Evolutionary conservation across 2,888 invertebrate genomes (phyloP).

Genomic region (Diachrysia chrysitis): DNA sequence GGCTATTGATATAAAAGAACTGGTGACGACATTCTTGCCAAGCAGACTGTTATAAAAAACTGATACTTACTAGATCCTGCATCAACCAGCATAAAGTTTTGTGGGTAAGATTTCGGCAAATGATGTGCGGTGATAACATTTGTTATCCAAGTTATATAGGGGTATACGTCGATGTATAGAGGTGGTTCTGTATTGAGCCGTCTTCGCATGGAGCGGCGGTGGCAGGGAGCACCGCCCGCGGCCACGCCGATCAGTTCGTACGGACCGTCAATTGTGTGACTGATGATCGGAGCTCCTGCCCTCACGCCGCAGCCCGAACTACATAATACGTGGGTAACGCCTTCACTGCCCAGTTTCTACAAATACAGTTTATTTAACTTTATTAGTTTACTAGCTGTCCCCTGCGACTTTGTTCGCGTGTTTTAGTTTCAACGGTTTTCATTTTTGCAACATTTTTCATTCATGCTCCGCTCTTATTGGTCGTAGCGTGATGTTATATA

Average conservation of each 20-base stretch:
- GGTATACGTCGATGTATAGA: slow-evolving; percentile 79
- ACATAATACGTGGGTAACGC: slow-evolving; percentile 79
- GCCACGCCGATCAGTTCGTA: slow-evolving; percentile 80
- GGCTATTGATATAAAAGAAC: no score
- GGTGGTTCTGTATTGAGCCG: slow-evolving; percentile 78
- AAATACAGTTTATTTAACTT: slow-evolving; percentile 14
- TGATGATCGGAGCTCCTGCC: slow-evolving; percentile 78
- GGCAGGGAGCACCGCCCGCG: slow-evolving; percentile 74
- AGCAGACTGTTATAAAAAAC: no score
- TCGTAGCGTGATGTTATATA: no score
- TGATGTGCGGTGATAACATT: slow-evolving; percentile 78
- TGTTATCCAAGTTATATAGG: slow-evolving; percentile 79
- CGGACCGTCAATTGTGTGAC: slow-evolving; percentile 71
- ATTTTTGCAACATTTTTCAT: no score
- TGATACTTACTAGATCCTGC: slow-evolving; percentile 48
- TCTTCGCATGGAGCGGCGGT: slow-evolving; percentile 70
- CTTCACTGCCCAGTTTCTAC: slow-evolving; percentile 75
- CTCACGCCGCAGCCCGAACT: slow-evolving; percentile 81
- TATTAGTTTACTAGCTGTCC: no score
- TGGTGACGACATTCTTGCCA: no score
- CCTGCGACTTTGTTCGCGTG: no score
- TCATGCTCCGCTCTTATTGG: no score
- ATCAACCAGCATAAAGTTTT: slow-evolving; percentile 70
- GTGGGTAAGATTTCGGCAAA: slow-evolving; percentile 76
- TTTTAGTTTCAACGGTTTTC: no score